Evolutionary conservation across 2,888 invertebrate species (phyloP).

Genomic region (Leucophenga montana): DNA sequence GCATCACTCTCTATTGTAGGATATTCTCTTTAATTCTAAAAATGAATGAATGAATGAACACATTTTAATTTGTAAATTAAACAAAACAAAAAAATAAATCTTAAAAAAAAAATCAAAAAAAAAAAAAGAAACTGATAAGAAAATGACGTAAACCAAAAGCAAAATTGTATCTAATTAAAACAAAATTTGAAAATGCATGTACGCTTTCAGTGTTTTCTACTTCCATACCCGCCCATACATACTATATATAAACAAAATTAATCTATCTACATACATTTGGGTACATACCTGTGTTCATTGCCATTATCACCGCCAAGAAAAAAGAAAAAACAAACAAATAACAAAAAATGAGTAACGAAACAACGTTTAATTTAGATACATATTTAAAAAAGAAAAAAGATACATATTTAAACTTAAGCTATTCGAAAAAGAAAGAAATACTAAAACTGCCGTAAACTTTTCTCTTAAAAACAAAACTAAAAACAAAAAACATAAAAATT

Average conservation of each 20-base stretch:
- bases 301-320: background rate
- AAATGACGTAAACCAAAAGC: background rate
- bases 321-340: too few relatives aligned
- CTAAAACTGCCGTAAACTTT: conserved; percentile 11
- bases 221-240: background rate
- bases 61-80: background rate
- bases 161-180: background rate
- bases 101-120: background rate
- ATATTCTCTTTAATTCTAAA: background rate
- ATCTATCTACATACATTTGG: conserved; percentile 25
- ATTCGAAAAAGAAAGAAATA: background rate
- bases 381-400: background rate
- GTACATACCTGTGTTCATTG: conserved; percentile 28
- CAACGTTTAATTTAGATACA: conserved; percentile 2
- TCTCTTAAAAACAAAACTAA: background rate
- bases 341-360: background rate
- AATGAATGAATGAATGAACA: too few relatives aligned
- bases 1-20: background rate
- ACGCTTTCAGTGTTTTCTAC: conserved; percentile 15
- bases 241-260: background rate
- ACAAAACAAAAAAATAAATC: background rate
- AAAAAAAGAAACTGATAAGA: background rate
- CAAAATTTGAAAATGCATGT: conserved; percentile 15
- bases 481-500: too few relatives aligned
- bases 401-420: background rate